Conservation (phyloP, 1,140 invertebrate genomes). For the Camponotus floridanus region DNA sequence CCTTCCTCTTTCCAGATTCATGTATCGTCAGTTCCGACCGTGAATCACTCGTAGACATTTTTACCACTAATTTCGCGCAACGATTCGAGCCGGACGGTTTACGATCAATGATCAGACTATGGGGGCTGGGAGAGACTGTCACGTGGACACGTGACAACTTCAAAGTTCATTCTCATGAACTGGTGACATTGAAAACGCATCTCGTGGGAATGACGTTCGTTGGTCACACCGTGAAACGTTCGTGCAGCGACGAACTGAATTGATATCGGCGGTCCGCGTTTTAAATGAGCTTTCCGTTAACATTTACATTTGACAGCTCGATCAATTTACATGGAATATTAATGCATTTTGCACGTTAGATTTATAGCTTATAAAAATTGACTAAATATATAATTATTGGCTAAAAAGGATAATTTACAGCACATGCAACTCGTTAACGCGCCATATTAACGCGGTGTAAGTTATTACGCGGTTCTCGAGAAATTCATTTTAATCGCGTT, state of each 20-base stretch:
- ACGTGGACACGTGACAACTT: slow-evolving; percentile 44
- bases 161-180: slow-evolving; percentile 46
- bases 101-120: slow-evolving; percentile 50
- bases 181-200: slow-evolving; percentile 44
- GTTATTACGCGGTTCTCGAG: slow-evolving; percentile 27
- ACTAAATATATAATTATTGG: not conserved
- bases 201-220: slow-evolving; percentile 18
- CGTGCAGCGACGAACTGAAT: not conserved
- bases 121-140: slow-evolving; percentile 9
- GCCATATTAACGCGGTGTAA: not conserved
- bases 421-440: not conserved
- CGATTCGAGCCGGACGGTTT: slow-evolving; percentile 34
- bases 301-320: slow-evolving; percentile 15
- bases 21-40: not conserved
- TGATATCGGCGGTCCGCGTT: not conserved
- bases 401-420: not conserved
- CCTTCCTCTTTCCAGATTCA: not conserved
- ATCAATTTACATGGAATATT: not conserved
- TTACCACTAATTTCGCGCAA: slow-evolving; percentile 52
- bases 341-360: not conserved
- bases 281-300: not conserved
- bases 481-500: slow-evolving; percentile 66
- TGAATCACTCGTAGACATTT: slow-evolving; percentile 46
- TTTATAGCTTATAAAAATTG: not conserved
- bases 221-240: not conserved